Conservation (phyloP, 37 sponge, comb jelly and placozoan genomes). For the Spongilla lacustris region DNA sequence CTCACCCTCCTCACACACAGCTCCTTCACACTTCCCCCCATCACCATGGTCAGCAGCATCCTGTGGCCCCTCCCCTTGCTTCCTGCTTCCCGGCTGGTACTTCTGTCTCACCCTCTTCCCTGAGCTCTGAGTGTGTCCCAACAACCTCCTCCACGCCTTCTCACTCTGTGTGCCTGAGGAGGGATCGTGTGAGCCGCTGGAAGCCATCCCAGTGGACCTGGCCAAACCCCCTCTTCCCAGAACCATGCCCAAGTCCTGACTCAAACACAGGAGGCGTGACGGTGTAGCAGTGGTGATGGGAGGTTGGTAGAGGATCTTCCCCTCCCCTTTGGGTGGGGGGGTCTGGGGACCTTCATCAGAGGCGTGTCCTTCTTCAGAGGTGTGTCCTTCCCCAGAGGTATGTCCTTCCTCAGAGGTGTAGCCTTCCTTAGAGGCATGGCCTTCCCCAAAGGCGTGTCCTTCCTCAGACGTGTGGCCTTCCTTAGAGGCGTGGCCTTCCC, state of each 20-base stretch:
- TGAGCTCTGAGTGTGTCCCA: conserved; percentile 17
- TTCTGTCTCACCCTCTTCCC: background rate
- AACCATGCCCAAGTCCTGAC: conserved; percentile 2
- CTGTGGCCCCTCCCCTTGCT: background rate
- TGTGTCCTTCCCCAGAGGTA: background rate
- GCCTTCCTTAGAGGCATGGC: too few relatives aligned
- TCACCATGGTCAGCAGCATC: background rate
- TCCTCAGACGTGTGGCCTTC: too few relatives aligned
- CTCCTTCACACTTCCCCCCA: background rate
- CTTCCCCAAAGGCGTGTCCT: too few relatives aligned
- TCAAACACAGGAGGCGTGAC: background rate
- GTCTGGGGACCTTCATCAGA: background rate
- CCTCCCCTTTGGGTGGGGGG: background rate
- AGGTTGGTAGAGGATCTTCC: conserved; percentile 6
- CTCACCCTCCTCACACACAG: background rate
- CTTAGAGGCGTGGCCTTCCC: too few relatives aligned
- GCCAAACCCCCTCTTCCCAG: background rate
- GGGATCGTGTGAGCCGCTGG: background rate
- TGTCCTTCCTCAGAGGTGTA: too few relatives aligned
- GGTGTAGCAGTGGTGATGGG: background rate
- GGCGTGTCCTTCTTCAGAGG: background rate
- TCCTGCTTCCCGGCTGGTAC: background rate
- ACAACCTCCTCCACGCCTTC: background rate
- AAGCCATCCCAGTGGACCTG: background rate
- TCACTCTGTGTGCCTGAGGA: background rate